Conservation (phyloP, 2,113 vertebrate genomes). For the Hyperoodon ampullatus region DNA sequence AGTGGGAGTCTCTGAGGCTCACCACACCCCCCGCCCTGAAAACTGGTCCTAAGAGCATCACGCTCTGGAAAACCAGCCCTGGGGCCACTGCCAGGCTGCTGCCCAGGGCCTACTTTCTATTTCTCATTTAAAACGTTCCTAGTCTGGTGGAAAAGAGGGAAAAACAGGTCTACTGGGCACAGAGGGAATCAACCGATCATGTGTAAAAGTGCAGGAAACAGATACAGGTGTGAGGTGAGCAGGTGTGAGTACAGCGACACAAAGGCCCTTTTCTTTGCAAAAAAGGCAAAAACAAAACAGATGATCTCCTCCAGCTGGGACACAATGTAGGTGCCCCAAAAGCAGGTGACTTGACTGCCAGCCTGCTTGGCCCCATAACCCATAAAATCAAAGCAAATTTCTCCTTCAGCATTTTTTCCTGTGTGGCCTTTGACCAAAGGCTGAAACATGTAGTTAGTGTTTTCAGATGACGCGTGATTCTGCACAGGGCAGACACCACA, state of each 20-base stretch:
- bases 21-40: neutral
- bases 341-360: neutral
- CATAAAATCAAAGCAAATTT: neutral
- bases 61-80: neutral
- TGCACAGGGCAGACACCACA: neutral
- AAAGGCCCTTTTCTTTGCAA: constrained; percentile 26
- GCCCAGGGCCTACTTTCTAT: neutral
- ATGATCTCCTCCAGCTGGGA: neutral
- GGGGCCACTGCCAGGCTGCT: neutral
- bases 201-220: neutral
- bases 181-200: neutral
- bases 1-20: neutral
- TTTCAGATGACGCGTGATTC: neutral
- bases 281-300: constrained; percentile 1
- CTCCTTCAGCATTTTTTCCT: neutral
- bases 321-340: neutral
- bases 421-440: neutral
- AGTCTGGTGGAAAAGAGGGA: neutral
- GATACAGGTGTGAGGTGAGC: neutral
- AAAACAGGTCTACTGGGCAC: no score
- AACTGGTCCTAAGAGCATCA: neutral
- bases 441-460: neutral
- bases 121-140: neutral
- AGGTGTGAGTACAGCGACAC: neutral
- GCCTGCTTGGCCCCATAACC: neutral